phyloP scores from a whole-genome alignment of 2,113 vertebrate genomes.

The Nyctibius bracteatus region DNA sequence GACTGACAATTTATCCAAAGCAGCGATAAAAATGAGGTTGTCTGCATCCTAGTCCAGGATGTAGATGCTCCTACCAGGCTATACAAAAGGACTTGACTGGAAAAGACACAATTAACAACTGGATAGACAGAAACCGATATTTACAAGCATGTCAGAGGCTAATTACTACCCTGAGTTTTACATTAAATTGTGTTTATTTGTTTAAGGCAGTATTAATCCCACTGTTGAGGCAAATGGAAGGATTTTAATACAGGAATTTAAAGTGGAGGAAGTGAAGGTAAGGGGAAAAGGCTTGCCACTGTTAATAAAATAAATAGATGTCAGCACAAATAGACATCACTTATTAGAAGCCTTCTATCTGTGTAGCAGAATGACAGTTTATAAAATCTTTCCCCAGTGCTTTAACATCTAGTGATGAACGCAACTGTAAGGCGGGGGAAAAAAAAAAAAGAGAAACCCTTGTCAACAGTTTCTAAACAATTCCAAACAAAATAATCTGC shows the following conservation, averaged over 20 bases:
- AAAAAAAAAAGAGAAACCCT: neutral
- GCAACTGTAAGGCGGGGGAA: neutral
- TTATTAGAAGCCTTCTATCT: neutral
- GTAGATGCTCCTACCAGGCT: neutral
- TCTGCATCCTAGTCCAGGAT: neutral
- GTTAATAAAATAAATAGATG: conserved; percentile 6
- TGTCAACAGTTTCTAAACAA: neutral
- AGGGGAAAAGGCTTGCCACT: neutral
- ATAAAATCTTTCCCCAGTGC: neutral
- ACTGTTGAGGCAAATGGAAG: neutral
- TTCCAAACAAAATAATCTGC: neutral
- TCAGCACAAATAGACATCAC: neutral
- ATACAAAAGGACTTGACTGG: neutral
- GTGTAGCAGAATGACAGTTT: neutral
- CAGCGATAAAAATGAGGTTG: neutral
- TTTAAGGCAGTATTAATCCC: neutral
- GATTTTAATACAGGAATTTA: neutral
- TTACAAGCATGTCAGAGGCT: neutral
- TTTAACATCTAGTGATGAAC: neutral
- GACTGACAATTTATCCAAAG: neutral
- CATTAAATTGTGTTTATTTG: neutral
- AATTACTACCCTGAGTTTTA: neutral
- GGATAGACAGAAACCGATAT: neutral
- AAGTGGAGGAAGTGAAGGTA: neutral
- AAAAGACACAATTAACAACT: neutral